phyloP scores from a whole-genome alignment of 2,113 vertebrate species.

The Mungos mungo region DNA sequence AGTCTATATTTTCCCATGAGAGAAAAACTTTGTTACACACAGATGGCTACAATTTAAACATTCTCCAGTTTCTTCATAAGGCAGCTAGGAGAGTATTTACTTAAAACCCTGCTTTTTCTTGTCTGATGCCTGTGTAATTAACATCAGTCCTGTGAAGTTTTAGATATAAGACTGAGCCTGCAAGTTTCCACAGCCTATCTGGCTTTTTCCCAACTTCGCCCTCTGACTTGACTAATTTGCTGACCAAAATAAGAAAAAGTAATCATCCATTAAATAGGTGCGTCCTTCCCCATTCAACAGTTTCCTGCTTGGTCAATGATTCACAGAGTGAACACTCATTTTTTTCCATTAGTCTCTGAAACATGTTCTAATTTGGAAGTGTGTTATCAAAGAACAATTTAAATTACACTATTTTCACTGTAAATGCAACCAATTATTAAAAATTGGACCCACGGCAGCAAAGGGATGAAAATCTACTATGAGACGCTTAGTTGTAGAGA shows the following conservation, averaged over 20 bases:
- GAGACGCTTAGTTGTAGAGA: neutral
- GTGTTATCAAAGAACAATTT: constrained; percentile 60
- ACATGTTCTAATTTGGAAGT: constrained; percentile 61
- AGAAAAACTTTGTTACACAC: neutral
- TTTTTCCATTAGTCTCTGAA: constrained; percentile 46
- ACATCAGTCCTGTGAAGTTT: neutral
- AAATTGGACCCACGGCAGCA: neutral
- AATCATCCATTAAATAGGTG: constrained; percentile 33
- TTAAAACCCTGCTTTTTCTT: neutral
- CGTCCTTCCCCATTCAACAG: neutral
- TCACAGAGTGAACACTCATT: neutral
- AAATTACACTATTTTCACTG: constrained; percentile 44
- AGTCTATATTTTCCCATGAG: neutral
- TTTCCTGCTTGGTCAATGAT: neutral
- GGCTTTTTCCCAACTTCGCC: neutral
- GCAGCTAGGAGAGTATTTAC: neutral
- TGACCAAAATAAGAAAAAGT: constrained; percentile 54
- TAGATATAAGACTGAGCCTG: neutral
- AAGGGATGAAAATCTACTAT: neutral
- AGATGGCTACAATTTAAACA: neutral
- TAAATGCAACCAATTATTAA: constrained; percentile 59
- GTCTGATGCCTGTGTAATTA: neutral
- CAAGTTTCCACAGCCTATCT: neutral
- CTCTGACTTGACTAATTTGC: constrained; percentile 38
- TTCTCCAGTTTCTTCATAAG: neutral